Percentiles rank a stretch among this genome's conserved stretches.
phyloP scores from a whole-genome alignment of 2,113 vertebrate species.

The Nestor notabilis region DNA sequence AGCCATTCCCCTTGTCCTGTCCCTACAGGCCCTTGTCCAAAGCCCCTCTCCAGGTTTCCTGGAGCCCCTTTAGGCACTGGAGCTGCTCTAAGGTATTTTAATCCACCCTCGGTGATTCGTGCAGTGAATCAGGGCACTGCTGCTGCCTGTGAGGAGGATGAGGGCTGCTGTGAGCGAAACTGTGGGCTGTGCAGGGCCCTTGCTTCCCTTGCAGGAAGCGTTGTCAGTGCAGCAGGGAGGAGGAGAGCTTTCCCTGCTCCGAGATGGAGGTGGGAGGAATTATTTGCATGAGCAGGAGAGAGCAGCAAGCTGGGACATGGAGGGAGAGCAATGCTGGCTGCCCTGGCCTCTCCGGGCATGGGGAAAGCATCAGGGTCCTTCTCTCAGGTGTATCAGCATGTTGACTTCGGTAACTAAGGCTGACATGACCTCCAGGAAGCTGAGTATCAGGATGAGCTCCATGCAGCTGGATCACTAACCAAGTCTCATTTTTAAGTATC shows the following conservation, averaged over 20 bases:
- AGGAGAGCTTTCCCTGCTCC: not conserved
- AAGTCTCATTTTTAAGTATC: not conserved
- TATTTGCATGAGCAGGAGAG: not conserved
- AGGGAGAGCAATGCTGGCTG: not conserved
- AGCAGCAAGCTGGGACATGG: fast-evolving
- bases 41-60: not conserved
- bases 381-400: fast-evolving
- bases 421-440: not conserved
- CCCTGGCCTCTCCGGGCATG: no score
- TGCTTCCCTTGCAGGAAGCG: not conserved
- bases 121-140: not conserved
- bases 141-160: not conserved
- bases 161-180: not conserved
- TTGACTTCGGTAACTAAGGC: fast-evolving
- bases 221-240: not conserved
- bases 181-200: not conserved
- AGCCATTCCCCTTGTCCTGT: not conserved
- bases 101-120: fast-evolving
- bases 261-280: not conserved
- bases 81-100: not conserved
- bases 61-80: not conserved
- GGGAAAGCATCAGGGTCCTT: not conserved
- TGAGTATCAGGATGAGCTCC: not conserved
- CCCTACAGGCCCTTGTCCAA: not conserved
- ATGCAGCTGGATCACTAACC: not conserved